Evolutionary conservation across 2,888 invertebrate genomes (phyloP), one percentile per base, ranked within the genome.

Genomic region (Trissoscelio sp.): DNA sequence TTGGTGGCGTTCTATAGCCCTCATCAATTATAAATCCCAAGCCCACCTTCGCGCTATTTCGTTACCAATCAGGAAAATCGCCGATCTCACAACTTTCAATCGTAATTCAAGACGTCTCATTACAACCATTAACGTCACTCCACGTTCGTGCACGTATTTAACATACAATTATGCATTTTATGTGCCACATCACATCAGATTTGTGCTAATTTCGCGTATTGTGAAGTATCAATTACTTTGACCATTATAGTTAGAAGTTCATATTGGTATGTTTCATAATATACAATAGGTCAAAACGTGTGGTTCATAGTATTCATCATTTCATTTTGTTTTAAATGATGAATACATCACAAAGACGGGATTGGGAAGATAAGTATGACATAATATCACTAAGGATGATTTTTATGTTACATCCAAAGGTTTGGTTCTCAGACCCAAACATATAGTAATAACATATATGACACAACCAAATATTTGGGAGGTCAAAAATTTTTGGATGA

Each of bases 1-100:
- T 88, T 84, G 86, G 86, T 86, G 88, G 86, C 88, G 87, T 86
- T 86, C 87, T 86, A 86, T 87, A 87, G 84, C 88, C 87, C 89
- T 88, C 89, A 88, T 89, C 88, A 89, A 89, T 89, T 89, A 89
- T 89, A 88, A 89, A 89, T 88, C 87, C 86, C 86, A 81, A 84
- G 57, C 67, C 69, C 77, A 79, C 73, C 79, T 44, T 70, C 46
- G 69, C 75, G 58, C 70, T 67, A 69, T 86, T 85, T 85, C 72
- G 81, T 83, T 84, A 85, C 67, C 85, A 86, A 87, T 87, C 87
- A 84, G 79, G 83, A 85, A 85, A 87, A 86, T 85, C 82, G 79
- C 86, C 84, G 82, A 86, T 87, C 84, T 82, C 69, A 79, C 39
- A 75, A 70, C 77, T 85, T 84, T 83, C 86, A 85, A 87, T 87